Conservation (phyloP, 2,797 vertebrate species). For the Urocyon cinereoargenteus region DNA sequence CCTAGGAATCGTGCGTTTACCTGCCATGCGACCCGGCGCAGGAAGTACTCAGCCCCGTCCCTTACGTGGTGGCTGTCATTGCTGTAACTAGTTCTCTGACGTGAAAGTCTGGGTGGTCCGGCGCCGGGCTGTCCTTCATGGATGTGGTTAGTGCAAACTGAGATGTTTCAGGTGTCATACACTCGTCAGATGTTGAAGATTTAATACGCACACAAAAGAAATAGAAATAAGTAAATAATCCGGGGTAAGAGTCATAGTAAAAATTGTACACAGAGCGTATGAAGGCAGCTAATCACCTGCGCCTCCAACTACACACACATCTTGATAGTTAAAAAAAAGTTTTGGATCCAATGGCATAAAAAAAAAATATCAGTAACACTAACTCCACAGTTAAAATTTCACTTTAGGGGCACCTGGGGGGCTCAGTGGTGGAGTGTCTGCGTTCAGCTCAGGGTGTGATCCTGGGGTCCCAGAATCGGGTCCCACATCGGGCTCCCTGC, state of each 20-base stretch:
- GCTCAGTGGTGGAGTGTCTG: too few species aligned
- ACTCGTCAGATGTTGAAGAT: background rate
- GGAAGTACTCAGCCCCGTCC: rapidly evolving
- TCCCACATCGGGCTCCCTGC: too few species aligned
- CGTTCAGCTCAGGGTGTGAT: too few species aligned
- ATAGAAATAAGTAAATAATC: background rate
- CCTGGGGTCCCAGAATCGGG: too few species aligned
- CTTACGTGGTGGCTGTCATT: background rate
- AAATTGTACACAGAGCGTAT: background rate
- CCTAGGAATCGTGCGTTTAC: background rate
- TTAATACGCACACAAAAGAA: background rate
- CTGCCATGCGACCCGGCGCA: rapidly evolving
- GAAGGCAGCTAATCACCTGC: background rate
- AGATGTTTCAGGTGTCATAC: background rate
- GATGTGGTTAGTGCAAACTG: background rate
- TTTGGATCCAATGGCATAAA: background rate
- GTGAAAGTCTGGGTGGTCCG: background rate
- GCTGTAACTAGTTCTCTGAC: background rate
- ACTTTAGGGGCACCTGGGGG: background rate
- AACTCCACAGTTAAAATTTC: background rate
- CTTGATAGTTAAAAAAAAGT: background rate
- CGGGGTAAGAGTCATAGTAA: background rate
- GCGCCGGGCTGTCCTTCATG: background rate
- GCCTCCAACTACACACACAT: background rate
- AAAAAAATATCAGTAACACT: background rate